Base-by-base conservation (phyloP, 2,797 vertebrate species). In the Apogon hyalosoma region DNA sequence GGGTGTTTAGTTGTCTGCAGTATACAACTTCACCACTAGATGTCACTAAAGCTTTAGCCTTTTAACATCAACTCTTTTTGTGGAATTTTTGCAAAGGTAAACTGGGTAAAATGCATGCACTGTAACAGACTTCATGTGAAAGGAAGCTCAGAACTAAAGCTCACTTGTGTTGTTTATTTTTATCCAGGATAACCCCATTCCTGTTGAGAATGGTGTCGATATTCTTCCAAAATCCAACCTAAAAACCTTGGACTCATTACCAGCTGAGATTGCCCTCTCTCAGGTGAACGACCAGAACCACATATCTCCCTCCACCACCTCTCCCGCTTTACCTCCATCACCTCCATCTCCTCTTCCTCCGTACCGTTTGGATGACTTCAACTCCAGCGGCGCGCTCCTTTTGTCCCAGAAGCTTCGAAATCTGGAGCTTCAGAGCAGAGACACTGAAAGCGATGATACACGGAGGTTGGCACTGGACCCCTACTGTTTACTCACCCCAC, bases 401-500 rank as follows among this genome's bases (percentile, higher is more conserved):
- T 65, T 93, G 61, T 85, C 89, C 38, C 82, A 87, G 55, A 93
- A 90, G 63, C 87, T 93, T 3, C 84, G 76, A 75, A 78, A 65
- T 55, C 81, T 93, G 7, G 90, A 94, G 77, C 80, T 92, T 2
- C 89, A 90, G 71, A 79, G 56, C n/a, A 73, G 75, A 40, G 65
- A 81, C 6, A 51, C 54, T 1, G 67, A 81, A 43, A 58, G 14
- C 18, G 28, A 24, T 1, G 72, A 77, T 24, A 21, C 7, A 0
- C 80, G 69, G 39, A 79, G 69, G 58, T 73, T 85, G 0, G 52
- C 70, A 7, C 58, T 80, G 65, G 91, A 93, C 55, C 69, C 89
- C 0, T 88, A 84, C 1, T 90, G 91, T 55, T 90, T 94, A 36
- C 85, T 93, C 48, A 93, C 92, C 4, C 92, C 92, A 3, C 93